Conservation (phyloP, 2,888 invertebrate genomes). For the Graphium colonna region DNA sequence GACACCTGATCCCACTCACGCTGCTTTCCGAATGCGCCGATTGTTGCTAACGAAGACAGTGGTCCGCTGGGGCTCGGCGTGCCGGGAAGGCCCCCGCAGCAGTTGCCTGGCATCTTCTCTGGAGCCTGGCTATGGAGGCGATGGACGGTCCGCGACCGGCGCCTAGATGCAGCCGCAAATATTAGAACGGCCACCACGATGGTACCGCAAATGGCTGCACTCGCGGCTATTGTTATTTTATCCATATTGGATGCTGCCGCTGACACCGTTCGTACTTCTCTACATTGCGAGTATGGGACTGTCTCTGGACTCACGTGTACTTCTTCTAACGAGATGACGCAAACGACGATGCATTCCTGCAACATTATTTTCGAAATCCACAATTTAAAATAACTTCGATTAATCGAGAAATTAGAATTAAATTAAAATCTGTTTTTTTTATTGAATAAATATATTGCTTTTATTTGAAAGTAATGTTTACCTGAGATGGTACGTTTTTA, state of each 20-base stretch:
- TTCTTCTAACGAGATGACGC: constrained; percentile 94
- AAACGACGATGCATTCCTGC: constrained; percentile 95
- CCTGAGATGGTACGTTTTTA: constrained; percentile 94
- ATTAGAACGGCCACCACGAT: constrained; percentile 94
- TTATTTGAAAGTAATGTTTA: constrained; percentile 45
- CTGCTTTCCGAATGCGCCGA: constrained; percentile 91
- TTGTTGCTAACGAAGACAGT: constrained; percentile 89
- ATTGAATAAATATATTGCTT: no score
- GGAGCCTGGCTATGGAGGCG: constrained; percentile 84
- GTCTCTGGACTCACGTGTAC: constrained; percentile 92
- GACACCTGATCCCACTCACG: constrained; percentile 89
- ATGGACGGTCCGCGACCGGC: constrained; percentile 89
- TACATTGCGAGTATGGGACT: constrained; percentile 91
- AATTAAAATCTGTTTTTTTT: background rate
- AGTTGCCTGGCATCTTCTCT: constrained; percentile 88
- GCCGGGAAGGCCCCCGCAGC: constrained; percentile 85
- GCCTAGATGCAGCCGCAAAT: constrained; percentile 91
- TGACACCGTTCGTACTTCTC: constrained; percentile 92
- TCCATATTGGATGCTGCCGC: constrained; percentile 94
- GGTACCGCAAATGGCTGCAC: constrained; percentile 95
- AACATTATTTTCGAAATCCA: constrained; percentile 25
- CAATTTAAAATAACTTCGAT: constrained; percentile 27
- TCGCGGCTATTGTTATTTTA: constrained; percentile 95
- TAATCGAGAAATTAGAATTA: background rate
- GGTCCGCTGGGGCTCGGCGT: constrained; percentile 90